These are phyloP conservation scores for Zoanthus gigantus DNA, from an alignment of 92 coral and sea anemone species.

Conservation along the genomic window DNA sequence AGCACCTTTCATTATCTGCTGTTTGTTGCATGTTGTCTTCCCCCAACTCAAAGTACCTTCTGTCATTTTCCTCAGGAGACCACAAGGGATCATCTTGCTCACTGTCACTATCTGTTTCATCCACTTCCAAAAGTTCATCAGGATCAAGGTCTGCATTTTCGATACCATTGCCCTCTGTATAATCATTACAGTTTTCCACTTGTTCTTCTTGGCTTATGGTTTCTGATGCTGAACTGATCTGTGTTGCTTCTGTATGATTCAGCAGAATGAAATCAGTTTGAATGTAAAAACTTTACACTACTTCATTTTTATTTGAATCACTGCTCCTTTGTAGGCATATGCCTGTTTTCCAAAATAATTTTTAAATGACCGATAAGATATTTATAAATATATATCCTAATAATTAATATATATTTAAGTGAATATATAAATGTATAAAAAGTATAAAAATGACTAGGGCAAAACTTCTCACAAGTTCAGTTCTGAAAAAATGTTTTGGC, in stretches of 20 bases:
- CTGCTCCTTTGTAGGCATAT: conserved; percentile 16
- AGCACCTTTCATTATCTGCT: conserved; percentile 19
- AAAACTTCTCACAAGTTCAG: conserved; percentile 2
- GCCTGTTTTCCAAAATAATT: background rate
- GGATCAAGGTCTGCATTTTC: conserved; percentile 17
- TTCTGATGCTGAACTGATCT: conserved; percentile 24
- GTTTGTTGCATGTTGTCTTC: conserved; percentile 20
- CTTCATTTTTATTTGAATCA: background rate
- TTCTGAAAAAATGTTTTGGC: background rate
- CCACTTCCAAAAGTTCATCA: conserved; percentile 16
- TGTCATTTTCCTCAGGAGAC: conserved; percentile 21
- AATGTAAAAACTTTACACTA: background rate
- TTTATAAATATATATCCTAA: background rate
- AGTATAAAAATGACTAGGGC: conserved; percentile 6
- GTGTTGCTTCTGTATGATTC: conserved; percentile 29
- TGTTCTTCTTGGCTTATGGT: conserved; percentile 3
- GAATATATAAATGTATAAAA: background rate
- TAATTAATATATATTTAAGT: background rate
- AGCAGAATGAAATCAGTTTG: conserved; percentile 13
- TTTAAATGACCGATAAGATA: background rate
- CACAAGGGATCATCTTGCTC: conserved; percentile 24
- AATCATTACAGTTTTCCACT: conserved; percentile 3
- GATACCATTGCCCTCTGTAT: background rate
- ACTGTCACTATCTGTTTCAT: conserved; percentile 19
- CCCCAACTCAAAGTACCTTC: conserved; percentile 13